Evolutionary conservation across 2,113 vertebrate species (phyloP).

Genomic region (Vulpes ferrilata): DNA sequence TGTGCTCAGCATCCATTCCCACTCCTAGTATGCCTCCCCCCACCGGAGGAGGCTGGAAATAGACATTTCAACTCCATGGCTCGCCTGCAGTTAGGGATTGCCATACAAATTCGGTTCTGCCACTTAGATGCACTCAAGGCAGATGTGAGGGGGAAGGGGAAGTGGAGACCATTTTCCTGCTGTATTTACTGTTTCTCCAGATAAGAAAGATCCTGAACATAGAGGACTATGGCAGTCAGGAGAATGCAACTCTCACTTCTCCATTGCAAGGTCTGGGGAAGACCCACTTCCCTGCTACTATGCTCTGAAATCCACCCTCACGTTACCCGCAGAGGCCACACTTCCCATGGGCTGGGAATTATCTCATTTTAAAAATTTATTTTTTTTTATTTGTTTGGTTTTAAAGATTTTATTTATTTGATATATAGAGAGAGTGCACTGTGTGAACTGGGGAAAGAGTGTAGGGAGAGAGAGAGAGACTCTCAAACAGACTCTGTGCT

Average conservation of each 20-base stretch:
- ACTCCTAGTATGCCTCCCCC: background rate
- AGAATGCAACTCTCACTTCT: background rate
- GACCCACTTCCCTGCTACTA: background rate
- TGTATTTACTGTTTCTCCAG: background rate
- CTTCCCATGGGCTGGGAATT: background rate
- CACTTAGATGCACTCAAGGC: background rate
- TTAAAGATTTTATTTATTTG: background rate
- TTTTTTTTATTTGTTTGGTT: background rate
- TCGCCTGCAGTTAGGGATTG: background rate
- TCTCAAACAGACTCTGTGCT: background rate
- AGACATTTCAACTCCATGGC: background rate
- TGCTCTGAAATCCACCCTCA: background rate
- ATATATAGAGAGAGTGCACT: background rate
- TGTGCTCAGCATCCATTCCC: background rate
- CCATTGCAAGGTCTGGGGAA: background rate
- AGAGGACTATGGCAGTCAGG: background rate
- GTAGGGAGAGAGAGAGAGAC: background rate
- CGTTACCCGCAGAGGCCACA: fast-evolving
- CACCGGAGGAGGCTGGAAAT: background rate
- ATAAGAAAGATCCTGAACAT: background rate
- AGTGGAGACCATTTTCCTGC: background rate
- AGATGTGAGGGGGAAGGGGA: slow-evolving; percentile 10
- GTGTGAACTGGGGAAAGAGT: background rate
- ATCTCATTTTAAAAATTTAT: background rate
- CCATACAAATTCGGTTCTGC: background rate